Percentiles rank a stretch among this genome's conserved stretches.
Conservation (phyloP, 2,888 invertebrate genomes). For the Drosophila greeni region DNA sequence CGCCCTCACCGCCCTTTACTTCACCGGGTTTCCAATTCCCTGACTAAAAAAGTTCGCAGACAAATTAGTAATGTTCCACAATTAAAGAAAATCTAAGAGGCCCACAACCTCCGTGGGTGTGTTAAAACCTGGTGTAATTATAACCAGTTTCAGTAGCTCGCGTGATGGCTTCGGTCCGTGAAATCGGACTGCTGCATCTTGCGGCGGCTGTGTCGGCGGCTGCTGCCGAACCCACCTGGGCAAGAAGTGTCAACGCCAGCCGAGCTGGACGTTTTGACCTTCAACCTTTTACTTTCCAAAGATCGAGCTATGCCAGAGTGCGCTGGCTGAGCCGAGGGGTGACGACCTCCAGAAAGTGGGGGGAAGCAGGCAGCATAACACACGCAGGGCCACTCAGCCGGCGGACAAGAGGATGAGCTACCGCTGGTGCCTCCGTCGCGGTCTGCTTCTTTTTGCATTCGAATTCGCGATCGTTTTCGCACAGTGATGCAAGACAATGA, state of each 20-base stretch:
- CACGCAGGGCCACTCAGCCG: constrained; percentile 67
- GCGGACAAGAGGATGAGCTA: constrained; percentile 32
- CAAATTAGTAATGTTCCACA: constrained; percentile 50
- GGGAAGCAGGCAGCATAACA: constrained; percentile 71
- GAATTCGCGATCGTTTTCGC: constrained; percentile 54
- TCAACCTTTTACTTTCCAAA: constrained; percentile 10
- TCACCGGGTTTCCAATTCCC: not conserved
- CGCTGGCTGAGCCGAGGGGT: constrained; percentile 30
- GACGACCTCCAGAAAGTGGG: constrained; percentile 63
- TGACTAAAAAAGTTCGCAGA: constrained; percentile 22
- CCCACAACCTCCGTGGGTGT: constrained; percentile 2
- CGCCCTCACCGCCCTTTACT: not conserved
- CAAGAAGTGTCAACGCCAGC: constrained; percentile 62
- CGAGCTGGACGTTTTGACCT: constrained; percentile 25
- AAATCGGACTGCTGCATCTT: constrained; percentile 50
- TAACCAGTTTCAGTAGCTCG: constrained; percentile 57
- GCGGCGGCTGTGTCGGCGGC: constrained; percentile 10
- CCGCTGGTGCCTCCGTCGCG: constrained; percentile 59
- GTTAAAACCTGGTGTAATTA: constrained; percentile 60
- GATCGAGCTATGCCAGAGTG: constrained; percentile 46
- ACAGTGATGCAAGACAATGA: constrained; percentile 70
- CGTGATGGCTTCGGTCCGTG: constrained; percentile 64
- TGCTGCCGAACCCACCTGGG: constrained; percentile 58
- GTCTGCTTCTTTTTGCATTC: constrained; percentile 69
- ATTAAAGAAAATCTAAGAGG: constrained; percentile 32